Base-by-base conservation (phyloP, 2,888 invertebrate species). In the Scaptodrosophila latifasciaeformis region DNA sequence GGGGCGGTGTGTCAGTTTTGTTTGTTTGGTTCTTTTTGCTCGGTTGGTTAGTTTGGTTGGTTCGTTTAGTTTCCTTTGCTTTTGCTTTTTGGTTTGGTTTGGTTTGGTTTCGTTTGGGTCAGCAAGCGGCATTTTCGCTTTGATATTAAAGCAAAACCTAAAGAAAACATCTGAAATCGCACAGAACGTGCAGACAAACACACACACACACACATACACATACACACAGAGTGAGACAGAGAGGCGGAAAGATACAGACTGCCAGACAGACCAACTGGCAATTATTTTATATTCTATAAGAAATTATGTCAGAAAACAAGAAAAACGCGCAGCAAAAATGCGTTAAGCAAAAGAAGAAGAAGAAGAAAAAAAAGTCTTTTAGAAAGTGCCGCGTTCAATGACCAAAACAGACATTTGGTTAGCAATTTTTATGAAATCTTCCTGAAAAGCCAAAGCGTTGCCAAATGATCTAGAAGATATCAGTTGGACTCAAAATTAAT, bases 111-210 rank as follows among this genome's bases (percentile, higher is more conserved):
- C 7, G 7, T 55, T 65, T 65, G 62, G 62, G 62, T 54, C 63
- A 54, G 65, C 64, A 64, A 70, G 59, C 72, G 72, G 72, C 67
- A 40, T 21, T 31, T n/a, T 62, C 17, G 54, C 72, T 74, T 74
- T 74, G 72, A 74, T 74, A 74, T 75, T 78, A 74, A 74, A 75
- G 75, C 65, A 75, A 65, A 67, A 65, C 56, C 56, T 65, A 67
- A 55, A 49, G 57, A 57, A 54, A 54, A 65, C 19, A 31, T 47
- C 50, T 55, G 35, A 31, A 47, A 46, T 31, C 6, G 31, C 12
- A 31, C 31, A 31, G 6, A 24, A n/a, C n/a, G n/a, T n/a, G n/a
- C n/a, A n/a, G n/a, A n/a, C n/a, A 24, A 24, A 24, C 24, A 7
- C 4, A 24, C 24, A 24, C 24, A 24, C 24, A 24, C 4, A 24